Evolutionary conservation across 2,888 invertebrate species (phyloP), one percentile per base, ranked within the genome.

Genomic region (Caenorhabditis afra): DNA sequence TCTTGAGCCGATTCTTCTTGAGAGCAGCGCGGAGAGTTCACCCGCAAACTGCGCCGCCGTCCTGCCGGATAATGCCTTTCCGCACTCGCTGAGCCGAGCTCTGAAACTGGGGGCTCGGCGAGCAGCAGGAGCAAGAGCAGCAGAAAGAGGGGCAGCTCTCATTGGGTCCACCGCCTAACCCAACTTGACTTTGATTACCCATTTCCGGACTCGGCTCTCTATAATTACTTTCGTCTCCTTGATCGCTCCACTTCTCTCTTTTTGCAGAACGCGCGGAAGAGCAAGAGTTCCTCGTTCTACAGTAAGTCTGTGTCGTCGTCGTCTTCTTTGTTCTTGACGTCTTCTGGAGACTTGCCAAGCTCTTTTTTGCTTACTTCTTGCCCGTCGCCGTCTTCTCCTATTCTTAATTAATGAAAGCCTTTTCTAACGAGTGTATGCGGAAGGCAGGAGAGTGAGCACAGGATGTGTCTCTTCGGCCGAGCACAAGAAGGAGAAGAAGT

Each of bases 101-200:
- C 52, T 52, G 52, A 52, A 52, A 52, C 52, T 29, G n/a, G n/a
- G 12, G 14, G 41, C 41, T 11, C 49, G 20, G 49, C 18, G 20
- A 49, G 20, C 11, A 20, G 47, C 47, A 20, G 47, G 18, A 8
- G 18, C 49, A 16, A 53, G 29, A 5, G 22, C n/a, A 41, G 58
- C 39, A 29, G 18, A 41, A 45, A 41, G n/a, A 22, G n/a, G 47
- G 61, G 61, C 49, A 49, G 22, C 61, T 62, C 62, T 62, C 55
- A 62, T 71, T 53, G 53, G 61, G 59, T n/a, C n/a, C n/a, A 44
- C 58, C 65, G 22, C 64, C 29, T 58, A 50, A 64, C 52, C 39
- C 66, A 59, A 59, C 23, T 75, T 65, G 75, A 65, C 66, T 77
- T 77, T 77, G 76, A 77, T 77, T 77, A 77, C 76, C 76, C 76